phyloP scores from a whole-genome alignment of 1,140 invertebrate species.

The Apis laboriosa region DNA sequence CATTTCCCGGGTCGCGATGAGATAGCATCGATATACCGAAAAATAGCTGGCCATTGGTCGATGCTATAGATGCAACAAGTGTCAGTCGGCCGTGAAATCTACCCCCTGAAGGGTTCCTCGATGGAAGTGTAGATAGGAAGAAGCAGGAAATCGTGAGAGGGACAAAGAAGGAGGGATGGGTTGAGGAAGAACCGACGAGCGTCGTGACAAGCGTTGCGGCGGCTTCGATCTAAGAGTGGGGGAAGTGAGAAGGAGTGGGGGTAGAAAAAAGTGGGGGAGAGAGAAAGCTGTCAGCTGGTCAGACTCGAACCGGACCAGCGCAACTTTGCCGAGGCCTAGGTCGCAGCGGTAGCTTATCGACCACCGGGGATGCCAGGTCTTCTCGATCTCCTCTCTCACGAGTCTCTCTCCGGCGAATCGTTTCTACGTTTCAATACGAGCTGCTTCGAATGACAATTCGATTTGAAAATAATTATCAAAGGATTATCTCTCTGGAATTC shows the following conservation, averaged over 20 bases:
- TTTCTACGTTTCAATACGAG: neutral
- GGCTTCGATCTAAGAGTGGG: neutral
- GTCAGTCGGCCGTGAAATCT: conserved; percentile 63
- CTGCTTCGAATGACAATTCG: too few relatives aligned
- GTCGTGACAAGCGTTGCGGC: neutral
- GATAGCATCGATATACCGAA: neutral
- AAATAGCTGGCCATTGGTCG: conserved; percentile 51
- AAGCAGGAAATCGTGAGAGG: conserved; percentile 2
- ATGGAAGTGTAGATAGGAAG: conserved; percentile 1
- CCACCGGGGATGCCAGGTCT: neutral
- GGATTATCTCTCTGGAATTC: too few relatives aligned
- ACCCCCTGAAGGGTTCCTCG: neutral
- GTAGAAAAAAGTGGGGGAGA: conserved; percentile 18
- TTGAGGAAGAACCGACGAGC: neutral
- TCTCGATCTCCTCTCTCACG: neutral
- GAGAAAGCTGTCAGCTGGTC: conserved; percentile 42
- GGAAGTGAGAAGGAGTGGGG: neutral
- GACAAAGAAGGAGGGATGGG: neutral
- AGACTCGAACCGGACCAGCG: conserved; percentile 19
- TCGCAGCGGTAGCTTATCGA: conserved; percentile 50
- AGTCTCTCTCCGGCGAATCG: neutral
- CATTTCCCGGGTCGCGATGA: neutral
- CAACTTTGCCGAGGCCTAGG: conserved; percentile 46
- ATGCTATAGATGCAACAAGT: conserved; percentile 62
- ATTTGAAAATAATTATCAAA: neutral